Evolutionary conservation across 1,140 invertebrate genomes (phyloP).

Genomic region (Ditylenchus dipsaci): DNA sequence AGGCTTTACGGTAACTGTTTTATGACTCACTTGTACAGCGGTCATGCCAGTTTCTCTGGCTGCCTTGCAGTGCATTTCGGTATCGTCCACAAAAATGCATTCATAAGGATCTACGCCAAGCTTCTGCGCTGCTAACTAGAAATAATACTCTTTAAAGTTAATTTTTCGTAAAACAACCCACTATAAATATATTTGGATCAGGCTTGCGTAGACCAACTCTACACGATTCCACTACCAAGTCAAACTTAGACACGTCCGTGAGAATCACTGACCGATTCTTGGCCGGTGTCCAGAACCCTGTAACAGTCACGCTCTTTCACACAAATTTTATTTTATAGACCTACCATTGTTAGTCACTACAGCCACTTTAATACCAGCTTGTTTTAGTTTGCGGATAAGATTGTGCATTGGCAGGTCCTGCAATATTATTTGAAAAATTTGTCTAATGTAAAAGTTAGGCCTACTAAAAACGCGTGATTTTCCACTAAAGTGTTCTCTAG

Average conservation of each 20-base stretch:
- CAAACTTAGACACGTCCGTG: neutral
- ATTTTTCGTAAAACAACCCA: neutral
- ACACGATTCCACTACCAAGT: neutral
- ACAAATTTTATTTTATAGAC: no score
- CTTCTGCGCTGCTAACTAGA: neutral
- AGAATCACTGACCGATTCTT: neutral
- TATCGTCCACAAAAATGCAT: conserved; percentile 2
- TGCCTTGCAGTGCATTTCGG: neutral
- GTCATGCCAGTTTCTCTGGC: neutral
- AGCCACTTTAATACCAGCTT: conserved; percentile 17
- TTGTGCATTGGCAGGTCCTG: conserved; percentile 9
- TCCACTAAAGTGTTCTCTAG: neutral
- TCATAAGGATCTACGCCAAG: neutral
- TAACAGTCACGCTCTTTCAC: no score
- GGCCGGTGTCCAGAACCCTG: neutral
- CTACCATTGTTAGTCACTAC: conserved; percentile 16
- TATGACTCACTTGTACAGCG: neutral
- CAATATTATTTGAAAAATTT: neutral
- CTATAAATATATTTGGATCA: neutral
- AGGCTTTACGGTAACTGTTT: no score
- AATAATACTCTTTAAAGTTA: neutral
- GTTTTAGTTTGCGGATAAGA: neutral
- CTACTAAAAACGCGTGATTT: neutral
- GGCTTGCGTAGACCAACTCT: neutral
- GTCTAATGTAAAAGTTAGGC: neutral